phyloP scores from a whole-genome alignment of 2,113 vertebrate species.

The Oryzias celebensis region DNA sequence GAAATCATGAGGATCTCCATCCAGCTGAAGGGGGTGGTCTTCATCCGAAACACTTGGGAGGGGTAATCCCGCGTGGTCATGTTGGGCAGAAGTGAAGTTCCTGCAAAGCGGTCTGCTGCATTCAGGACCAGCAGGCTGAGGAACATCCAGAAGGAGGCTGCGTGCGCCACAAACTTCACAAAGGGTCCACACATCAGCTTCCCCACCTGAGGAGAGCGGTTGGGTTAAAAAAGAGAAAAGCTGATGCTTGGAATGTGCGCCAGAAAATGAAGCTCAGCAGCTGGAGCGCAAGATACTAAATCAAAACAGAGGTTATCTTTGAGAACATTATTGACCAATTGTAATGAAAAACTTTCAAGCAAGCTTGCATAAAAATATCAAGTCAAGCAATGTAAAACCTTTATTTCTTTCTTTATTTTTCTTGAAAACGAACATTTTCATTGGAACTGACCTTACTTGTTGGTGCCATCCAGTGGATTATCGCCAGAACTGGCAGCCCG shows the following conservation, averaged over 20 bases:
- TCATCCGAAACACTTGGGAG: constrained; percentile 93
- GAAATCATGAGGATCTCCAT: constrained; percentile 96
- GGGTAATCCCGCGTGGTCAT: constrained; percentile 88
- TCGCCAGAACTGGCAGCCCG: constrained; percentile 86
- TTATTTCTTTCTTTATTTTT: too few relatives aligned
- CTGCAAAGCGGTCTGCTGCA: constrained; percentile 91
- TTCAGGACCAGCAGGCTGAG: constrained; percentile 93
- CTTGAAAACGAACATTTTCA: not conserved
- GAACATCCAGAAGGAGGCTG: constrained; percentile 93
- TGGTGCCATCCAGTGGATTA: constrained; percentile 91
- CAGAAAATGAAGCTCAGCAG: too few relatives aligned
- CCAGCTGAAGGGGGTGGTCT: constrained; percentile 94
- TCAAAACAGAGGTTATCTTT: too few relatives aligned
- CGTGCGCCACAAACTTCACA: constrained; percentile 95
- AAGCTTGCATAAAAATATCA: too few relatives aligned
- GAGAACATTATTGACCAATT: too few relatives aligned
- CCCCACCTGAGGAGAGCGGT: constrained; percentile 78
- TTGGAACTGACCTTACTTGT: constrained; percentile 84
- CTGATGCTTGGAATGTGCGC: not conserved
- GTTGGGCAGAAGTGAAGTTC: constrained; percentile 90
- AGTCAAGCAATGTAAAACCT: too few relatives aligned
- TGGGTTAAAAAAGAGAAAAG: not conserved
- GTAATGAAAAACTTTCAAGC: too few relatives aligned
- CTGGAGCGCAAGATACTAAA: too few relatives aligned
- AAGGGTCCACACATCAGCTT: constrained; percentile 92